Percentiles rank a stretch among this genome's conserved stretches.
Evolutionary conservation across 92 coral and sea anemone genomes (phyloP).

Genomic region (Epizoanthus stellaris): DNA sequence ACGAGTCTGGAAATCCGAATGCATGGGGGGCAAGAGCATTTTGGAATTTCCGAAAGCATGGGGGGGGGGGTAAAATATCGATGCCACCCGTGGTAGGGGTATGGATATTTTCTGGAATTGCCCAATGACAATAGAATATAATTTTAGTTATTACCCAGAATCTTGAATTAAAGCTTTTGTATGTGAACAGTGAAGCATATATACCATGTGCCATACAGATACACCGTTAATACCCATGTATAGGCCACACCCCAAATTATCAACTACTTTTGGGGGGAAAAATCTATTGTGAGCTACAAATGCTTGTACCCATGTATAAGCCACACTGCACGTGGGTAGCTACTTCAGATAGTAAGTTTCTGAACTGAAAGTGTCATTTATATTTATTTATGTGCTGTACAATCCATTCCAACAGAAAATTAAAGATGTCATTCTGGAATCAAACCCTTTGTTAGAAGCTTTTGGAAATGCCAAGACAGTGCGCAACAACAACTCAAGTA

Average conservation of each 20-base stretch:
- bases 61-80: too few relatives aligned
- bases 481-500: conserved; percentile 97
- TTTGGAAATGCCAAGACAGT: conserved; percentile 99
- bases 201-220: too few relatives aligned
- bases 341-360: neutral
- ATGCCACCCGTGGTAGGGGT: too few relatives aligned
- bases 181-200: too few relatives aligned
- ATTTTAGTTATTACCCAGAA: too few relatives aligned
- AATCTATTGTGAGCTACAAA: neutral
- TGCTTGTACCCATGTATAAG: neutral
- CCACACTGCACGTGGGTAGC: neutral
- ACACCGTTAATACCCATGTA: neutral
- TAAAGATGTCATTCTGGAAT: conserved; percentile 97
- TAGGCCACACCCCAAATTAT: neutral
- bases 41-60: too few relatives aligned
- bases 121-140: too few relatives aligned
- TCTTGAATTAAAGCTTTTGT: neutral
- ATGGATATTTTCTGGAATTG: too few relatives aligned
- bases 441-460: conserved; percentile 96
- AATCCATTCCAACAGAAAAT: conserved; percentile 63
- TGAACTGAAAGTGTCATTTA: too few relatives aligned
- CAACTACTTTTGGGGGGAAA: neutral
- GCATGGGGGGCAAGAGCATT: too few relatives aligned
- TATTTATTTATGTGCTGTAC: too few relatives aligned
- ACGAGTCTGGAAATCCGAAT: too few relatives aligned